These are phyloP conservation scores for Epizoanthus scotinus DNA, from an alignment of 92 coral and sea anemone genomes.

Conservation along the genomic window DNA sequence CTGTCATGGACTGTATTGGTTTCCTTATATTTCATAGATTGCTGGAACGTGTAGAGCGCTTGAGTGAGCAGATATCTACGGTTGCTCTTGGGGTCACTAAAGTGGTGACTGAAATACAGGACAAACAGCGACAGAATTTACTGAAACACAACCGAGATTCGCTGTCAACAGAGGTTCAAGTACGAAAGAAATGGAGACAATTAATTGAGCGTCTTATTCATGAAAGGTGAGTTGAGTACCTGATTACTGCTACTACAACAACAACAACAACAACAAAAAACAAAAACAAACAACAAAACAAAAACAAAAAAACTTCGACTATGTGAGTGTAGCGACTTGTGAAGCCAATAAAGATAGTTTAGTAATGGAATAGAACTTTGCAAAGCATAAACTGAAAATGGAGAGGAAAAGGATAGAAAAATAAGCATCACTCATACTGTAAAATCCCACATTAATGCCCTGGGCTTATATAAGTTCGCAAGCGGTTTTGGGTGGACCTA, in stretches of 20 bases:
- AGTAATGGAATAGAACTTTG: no score
- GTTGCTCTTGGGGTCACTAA: constrained; percentile 85
- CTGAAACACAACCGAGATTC: constrained; percentile 88
- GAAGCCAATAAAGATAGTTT: no score
- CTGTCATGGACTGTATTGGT: no score
- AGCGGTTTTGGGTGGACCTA: no score
- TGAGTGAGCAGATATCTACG: constrained; percentile 61
- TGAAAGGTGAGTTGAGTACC: constrained; percentile 65
- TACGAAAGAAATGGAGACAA: constrained; percentile 93
- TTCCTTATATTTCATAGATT: constrained; percentile 38
- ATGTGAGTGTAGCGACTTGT: no score
- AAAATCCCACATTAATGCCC: no score
- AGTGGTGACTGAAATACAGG: constrained; percentile 90
- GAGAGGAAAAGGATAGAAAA: no score
- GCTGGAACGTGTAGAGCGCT: constrained; percentile 67
- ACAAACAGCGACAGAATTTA: constrained; percentile 89
- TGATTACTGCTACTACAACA: neutral
- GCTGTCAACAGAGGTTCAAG: constrained; percentile 90
- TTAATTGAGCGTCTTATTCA: constrained; percentile 85
- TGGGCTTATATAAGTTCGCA: no score
- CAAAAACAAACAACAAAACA: no score
- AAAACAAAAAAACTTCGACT: no score
- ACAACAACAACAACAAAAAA: neutral
- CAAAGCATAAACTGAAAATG: no score
- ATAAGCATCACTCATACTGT: no score